Conservation (phyloP, 2,113 vertebrate species). For the Hassar affinis region DNA sequence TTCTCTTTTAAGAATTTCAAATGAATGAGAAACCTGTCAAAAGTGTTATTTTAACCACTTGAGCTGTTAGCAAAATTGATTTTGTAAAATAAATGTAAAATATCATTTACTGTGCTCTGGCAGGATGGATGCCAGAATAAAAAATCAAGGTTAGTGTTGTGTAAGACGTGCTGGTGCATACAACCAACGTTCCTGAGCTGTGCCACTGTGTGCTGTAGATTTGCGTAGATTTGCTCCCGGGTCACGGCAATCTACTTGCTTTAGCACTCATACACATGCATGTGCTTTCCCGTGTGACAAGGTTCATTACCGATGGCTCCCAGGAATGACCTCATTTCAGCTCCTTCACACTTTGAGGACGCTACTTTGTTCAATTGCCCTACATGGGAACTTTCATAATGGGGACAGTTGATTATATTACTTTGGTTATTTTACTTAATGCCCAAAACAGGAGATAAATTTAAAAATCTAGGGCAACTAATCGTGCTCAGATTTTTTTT, state of each 20-base stretch:
- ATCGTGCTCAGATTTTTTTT: slow-evolving; percentile 56
- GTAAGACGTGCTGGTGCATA: not conserved
- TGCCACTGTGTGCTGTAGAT: slow-evolving; percentile 27
- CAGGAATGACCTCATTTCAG: slow-evolving; percentile 61
- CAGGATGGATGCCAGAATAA: not conserved
- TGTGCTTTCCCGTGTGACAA: slow-evolving; percentile 50
- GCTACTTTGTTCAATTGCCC: slow-evolving; percentile 63
- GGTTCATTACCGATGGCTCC: slow-evolving; percentile 59
- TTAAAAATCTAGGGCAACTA: slow-evolving; percentile 65
- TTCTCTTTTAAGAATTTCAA: too few relatives aligned
- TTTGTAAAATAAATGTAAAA: slow-evolving; percentile 1
- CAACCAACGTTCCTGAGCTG: slow-evolving; percentile 8
- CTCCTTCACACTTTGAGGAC: slow-evolving; percentile 58
- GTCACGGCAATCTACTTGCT: slow-evolving; percentile 50
- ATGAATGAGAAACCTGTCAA: not conserved
- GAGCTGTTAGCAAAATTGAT: not conserved
- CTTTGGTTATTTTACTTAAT: slow-evolving; percentile 65
- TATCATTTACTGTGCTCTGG: not conserved
- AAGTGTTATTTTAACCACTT: not conserved
- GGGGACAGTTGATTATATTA: slow-evolving; percentile 64
- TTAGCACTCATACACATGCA: slow-evolving; percentile 31
- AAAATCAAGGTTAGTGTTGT: not conserved
- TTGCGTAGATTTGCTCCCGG: slow-evolving; percentile 49
- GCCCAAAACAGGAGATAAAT: slow-evolving; percentile 65
- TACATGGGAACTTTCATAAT: slow-evolving; percentile 62